Evolutionary conservation across 2,888 invertebrate species (phyloP).

Genomic region (Sisyra nigra): DNA sequence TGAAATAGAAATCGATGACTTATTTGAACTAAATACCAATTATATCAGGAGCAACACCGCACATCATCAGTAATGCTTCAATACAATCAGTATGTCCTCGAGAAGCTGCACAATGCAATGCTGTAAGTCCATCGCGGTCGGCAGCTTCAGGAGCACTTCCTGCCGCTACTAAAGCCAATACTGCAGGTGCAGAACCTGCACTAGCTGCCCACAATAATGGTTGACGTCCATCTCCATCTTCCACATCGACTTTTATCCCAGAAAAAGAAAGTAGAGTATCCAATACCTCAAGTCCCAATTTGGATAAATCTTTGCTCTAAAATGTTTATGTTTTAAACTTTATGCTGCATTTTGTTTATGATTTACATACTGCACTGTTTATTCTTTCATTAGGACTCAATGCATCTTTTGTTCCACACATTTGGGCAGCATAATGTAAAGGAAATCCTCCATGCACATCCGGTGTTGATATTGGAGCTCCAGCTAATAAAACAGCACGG

Average conservation of each 20-base stretch:
- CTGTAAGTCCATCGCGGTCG: constrained; percentile 88
- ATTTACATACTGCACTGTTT: constrained; percentile 1
- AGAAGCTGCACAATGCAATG: constrained; percentile 92
- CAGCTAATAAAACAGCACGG: constrained; percentile 66
- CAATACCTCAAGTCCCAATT: constrained; percentile 62
- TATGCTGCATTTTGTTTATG: too few species aligned
- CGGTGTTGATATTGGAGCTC: constrained; percentile 73
- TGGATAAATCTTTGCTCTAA: constrained; percentile 24
- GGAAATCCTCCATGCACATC: constrained; percentile 93
- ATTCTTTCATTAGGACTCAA: background rate
- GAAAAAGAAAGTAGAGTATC: constrained; percentile 59
- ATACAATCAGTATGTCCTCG: constrained; percentile 87
- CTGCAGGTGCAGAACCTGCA: constrained; percentile 86
- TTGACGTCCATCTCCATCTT: constrained; percentile 84
- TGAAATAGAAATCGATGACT: background rate
- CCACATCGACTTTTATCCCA: constrained; percentile 66
- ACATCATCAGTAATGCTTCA: constrained; percentile 72
- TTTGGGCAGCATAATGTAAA: constrained; percentile 93
- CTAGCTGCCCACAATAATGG: constrained; percentile 96
- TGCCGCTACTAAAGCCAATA: constrained; percentile 73
- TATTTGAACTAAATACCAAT: constrained; percentile 22
- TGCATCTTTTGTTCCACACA: constrained; percentile 54
- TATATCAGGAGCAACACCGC: constrained; percentile 77
- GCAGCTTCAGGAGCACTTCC: constrained; percentile 68
- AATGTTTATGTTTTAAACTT: too few species aligned